Evolutionary conservation across 2,888 invertebrate genomes (phyloP), one percentile per base, ranked within the genome.

Genomic region (Sericinus montela): DNA sequence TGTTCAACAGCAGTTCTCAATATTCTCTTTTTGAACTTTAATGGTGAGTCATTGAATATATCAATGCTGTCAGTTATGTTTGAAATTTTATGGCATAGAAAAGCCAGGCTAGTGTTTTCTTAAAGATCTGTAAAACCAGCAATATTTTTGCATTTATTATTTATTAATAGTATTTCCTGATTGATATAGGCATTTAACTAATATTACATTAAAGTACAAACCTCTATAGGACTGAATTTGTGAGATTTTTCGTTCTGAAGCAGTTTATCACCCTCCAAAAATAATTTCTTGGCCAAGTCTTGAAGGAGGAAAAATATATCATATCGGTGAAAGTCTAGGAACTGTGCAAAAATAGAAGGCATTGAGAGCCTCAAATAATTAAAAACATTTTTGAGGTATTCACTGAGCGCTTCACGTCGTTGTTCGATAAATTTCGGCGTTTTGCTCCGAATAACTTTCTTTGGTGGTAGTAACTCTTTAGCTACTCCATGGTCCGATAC

Each of bases 381-480:
- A 40, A 97, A 91, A 9, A 97, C 90, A 58, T 92, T 93, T 65
- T 92, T 92, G 40, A 98, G 86, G 79, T 98, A 98, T 41, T 91
- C 90, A 75, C 96, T 94, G 34, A 98, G 84, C 11, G 93, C 95
- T 55, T 91, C 90, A 51, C 95, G 92, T 45, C 98, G 91, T 65
- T 94, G 94, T 72, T 69, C 68, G 1, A 99, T 91, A 72, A 99
- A 98, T 48, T 92, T 90, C 0, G 96, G 95, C 56, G 95, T 95
- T 77, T 95, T 95, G 70, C 97, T 98, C 1, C 98, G 94, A 63
- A 98, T 94, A 3, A 97, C 91, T 85, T 97, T 98, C 80, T 99
- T 98, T 0, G 97, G 97, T 9, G 98, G 98, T 11, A 98, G 82
- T 51, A 97, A 89, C 64, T 95, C 96, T 72, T 94, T 96, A 6